These are phyloP conservation scores for Artemia sinica DNA, from an alignment of 2,888 invertebrate species.

Conservation along the genomic window DNA sequence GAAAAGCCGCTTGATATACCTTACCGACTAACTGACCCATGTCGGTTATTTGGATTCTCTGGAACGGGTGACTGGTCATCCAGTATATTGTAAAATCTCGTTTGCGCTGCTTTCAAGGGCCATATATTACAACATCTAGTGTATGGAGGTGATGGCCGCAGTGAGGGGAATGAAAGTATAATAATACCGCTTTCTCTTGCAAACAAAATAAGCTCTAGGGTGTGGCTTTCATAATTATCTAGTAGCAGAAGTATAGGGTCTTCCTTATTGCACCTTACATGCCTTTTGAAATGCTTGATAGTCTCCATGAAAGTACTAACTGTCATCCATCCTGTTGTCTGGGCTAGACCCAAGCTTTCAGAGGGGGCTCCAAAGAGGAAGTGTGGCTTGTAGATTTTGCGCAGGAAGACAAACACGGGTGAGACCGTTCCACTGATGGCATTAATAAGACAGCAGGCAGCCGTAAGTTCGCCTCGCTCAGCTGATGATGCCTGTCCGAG, in stretches of 20 bases:
- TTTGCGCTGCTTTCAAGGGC: background rate
- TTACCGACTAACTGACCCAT: background rate
- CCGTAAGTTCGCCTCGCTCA: too few species aligned
- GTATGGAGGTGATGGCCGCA: background rate
- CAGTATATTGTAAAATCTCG: background rate
- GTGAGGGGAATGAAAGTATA: background rate
- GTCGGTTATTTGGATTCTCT: background rate
- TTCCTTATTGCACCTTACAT: slow-evolving; percentile 25
- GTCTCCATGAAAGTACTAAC: background rate
- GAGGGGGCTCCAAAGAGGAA: too few species aligned
- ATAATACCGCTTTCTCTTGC: background rate
- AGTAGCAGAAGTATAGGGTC: slow-evolving; percentile 27
- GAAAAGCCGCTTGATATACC: background rate
- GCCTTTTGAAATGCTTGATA: slow-evolving; percentile 17
- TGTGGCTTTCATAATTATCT: slow-evolving; percentile 28
- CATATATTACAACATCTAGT: background rate
- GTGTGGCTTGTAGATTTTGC: too few species aligned
- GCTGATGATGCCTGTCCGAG: too few species aligned
- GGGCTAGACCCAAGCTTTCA: too few species aligned
- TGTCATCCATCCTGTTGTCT: background rate
- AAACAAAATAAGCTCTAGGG: slow-evolving; percentile 14
- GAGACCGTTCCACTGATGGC: too few species aligned
- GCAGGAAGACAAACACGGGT: too few species aligned
- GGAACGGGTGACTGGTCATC: background rate
- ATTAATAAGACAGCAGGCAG: too few species aligned